Percentiles rank a stretch among this genome's conserved stretches.
Conservation (phyloP, 1,140 invertebrate genomes). For the Saccostrea glomerata region DNA sequence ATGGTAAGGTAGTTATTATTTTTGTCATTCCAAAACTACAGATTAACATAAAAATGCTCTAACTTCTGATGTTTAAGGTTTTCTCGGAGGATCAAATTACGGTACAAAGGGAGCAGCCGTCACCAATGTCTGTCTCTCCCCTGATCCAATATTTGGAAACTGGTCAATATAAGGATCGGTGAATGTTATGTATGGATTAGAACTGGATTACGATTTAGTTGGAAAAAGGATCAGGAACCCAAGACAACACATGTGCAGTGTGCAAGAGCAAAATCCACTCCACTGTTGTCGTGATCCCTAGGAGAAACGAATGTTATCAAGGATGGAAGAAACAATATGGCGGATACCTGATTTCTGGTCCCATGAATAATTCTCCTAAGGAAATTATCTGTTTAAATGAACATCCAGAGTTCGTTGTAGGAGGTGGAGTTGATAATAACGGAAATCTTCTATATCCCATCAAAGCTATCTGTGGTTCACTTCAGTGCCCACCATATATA, state of each 20-base stretch:
- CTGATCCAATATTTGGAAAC: constrained; percentile 48
- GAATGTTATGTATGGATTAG: background rate
- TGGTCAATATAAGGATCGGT: background rate
- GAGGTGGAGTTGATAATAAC: constrained; percentile 43
- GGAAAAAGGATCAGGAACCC: constrained; percentile 8
- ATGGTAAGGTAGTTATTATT: no score
- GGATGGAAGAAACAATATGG: constrained; percentile 59
- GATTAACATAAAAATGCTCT: background rate
- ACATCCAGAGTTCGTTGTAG: constrained; percentile 42
- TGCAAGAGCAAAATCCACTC: constrained; percentile 45
- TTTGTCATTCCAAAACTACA: no score
- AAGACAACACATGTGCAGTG: constrained; percentile 57
- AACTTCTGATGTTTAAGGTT: constrained; percentile 14
- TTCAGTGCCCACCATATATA: constrained; percentile 60
- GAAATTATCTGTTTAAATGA: constrained; percentile 58
- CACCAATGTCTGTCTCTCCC: constrained; percentile 53
- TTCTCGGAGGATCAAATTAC: constrained; percentile 47
- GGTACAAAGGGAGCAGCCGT: constrained; percentile 34
- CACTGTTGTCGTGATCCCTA: constrained; percentile 57
- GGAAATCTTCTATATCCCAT: constrained; percentile 56
- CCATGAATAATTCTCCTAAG: constrained; percentile 29
- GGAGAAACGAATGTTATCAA: constrained; percentile 48
- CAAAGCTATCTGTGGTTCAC: constrained; percentile 51
- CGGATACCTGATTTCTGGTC: constrained; percentile 56
- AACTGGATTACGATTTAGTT: constrained; percentile 17